A percentile compares a stretch with the other conserved stretches of the same genome.
Evolutionary conservation across 2,113 vertebrate species (phyloP).

Genomic region (Equus przewalskii): DNA sequence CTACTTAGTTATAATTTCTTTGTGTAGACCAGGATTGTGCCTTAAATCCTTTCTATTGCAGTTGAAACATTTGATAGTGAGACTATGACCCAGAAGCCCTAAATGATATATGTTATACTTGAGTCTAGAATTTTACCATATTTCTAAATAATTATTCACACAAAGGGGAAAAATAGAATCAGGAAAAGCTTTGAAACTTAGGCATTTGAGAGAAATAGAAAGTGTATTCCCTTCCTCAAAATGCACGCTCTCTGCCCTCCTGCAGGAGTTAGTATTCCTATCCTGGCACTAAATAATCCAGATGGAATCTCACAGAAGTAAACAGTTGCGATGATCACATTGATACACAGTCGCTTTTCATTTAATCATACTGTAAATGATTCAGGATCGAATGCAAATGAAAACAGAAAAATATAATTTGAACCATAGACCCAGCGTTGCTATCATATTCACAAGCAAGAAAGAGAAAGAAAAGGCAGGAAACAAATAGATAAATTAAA

Average conservation of each 20-base stretch:
- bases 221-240: neutral
- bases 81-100: neutral
- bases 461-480: neutral
- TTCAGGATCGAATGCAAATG: neutral
- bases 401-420: neutral
- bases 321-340: neutral
- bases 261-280: neutral
- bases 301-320: neutral
- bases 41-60: neutral
- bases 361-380: neutral
- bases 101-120: neutral
- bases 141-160: neutral
- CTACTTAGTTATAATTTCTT: neutral
- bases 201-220: neutral
- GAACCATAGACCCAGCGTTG: neutral
- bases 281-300: neutral
- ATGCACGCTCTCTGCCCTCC: accelerated
- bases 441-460: neutral
- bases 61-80: neutral
- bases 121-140: neutral
- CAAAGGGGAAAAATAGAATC: neutral
- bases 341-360: neutral
- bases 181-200: neutral
- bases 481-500: neutral
- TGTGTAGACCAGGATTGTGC: neutral